Percentiles rank a stretch among this genome's conserved stretches.
Evolutionary conservation across 2,113 vertebrate species (phyloP).

Genomic region (Nanorana parkeri): DNA sequence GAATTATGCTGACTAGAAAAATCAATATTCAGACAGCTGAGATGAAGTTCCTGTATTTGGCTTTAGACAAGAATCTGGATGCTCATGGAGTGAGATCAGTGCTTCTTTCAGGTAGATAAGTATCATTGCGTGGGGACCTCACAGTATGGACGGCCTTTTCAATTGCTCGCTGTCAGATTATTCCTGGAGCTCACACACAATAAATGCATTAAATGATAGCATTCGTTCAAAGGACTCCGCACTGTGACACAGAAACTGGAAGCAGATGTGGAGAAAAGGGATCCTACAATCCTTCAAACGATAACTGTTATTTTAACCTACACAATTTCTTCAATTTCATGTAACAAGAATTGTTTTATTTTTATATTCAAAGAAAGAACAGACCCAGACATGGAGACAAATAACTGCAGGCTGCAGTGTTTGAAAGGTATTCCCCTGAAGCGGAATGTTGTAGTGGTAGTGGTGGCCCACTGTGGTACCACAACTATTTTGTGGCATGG

Average conservation of each 20-base stretch:
- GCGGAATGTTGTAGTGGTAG: not conserved
- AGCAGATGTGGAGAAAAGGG: constrained; percentile 59
- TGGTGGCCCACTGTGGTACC: not conserved
- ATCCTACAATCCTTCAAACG: constrained; percentile 36
- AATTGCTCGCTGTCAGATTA: constrained; percentile 30
- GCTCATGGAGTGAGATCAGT: constrained; percentile 33
- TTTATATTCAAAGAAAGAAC: constrained; percentile 37
- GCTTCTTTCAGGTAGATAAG: constrained; percentile 36
- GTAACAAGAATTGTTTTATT: constrained; percentile 48
- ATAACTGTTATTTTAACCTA: constrained; percentile 53
- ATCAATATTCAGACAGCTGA: not conserved
- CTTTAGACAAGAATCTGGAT: constrained; percentile 25
- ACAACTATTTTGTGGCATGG: constrained; percentile 26
- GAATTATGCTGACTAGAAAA: not conserved
- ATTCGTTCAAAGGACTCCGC: not conserved
- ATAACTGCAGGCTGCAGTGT: constrained; percentile 42
- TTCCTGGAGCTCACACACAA: constrained; percentile 35
- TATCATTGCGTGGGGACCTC: constrained; percentile 35
- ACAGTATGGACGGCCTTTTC: constrained; percentile 30
- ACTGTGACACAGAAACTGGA: constrained; percentile 55
- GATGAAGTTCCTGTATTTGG: constrained; percentile 23
- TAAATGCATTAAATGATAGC: constrained; percentile 47
- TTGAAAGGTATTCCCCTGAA: constrained; percentile 15
- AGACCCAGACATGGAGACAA: constrained; percentile 43
- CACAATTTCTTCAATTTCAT: constrained; percentile 51